Conservation (phyloP, 1,140 invertebrate species). For the Eupeodes corollae region DNA sequence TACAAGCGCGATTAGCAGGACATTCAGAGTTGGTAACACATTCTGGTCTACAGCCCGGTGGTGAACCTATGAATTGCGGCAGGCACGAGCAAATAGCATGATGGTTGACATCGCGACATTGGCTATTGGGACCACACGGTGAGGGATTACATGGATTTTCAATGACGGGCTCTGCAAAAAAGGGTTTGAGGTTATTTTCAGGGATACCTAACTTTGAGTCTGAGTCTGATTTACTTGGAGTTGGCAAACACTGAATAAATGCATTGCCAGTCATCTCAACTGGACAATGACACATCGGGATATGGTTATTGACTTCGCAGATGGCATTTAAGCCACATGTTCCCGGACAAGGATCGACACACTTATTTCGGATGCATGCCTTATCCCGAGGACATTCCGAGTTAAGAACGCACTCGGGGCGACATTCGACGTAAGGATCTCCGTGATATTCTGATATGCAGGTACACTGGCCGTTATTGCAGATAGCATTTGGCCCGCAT, state of each 20-base stretch:
- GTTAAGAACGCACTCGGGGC: slow-evolving; percentile 69
- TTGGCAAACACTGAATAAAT: slow-evolving; percentile 39
- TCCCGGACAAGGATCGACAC: slow-evolving; percentile 56
- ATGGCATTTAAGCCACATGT: slow-evolving; percentile 56
- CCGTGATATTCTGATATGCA: slow-evolving; percentile 49
- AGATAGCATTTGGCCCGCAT: slow-evolving; percentile 47
- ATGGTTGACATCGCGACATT: slow-evolving; percentile 48
- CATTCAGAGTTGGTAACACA: slow-evolving; percentile 62
- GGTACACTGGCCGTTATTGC: slow-evolving; percentile 57
- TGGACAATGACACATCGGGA: slow-evolving; percentile 55
- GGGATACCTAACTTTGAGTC: slow-evolving; percentile 6
- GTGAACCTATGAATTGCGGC: slow-evolving; percentile 53
- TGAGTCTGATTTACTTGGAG: slow-evolving; percentile 35
- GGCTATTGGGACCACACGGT: slow-evolving; percentile 58
- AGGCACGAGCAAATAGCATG: slow-evolving; percentile 56
- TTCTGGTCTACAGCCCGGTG: slow-evolving; percentile 62
- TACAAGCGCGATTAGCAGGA: slow-evolving; percentile 50
- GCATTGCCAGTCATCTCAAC: slow-evolving; percentile 58
- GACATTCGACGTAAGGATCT: slow-evolving; percentile 51
- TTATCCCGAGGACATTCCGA: slow-evolving; percentile 59
- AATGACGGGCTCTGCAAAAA: slow-evolving; percentile 14
- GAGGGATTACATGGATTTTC: slow-evolving; percentile 49
- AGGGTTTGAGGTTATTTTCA: slow-evolving; percentile 22
- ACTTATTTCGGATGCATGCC: slow-evolving; percentile 57
- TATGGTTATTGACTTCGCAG: slow-evolving; percentile 64